Conservation (phyloP, 2,888 invertebrate species). For the Drosophila robusta region DNA sequence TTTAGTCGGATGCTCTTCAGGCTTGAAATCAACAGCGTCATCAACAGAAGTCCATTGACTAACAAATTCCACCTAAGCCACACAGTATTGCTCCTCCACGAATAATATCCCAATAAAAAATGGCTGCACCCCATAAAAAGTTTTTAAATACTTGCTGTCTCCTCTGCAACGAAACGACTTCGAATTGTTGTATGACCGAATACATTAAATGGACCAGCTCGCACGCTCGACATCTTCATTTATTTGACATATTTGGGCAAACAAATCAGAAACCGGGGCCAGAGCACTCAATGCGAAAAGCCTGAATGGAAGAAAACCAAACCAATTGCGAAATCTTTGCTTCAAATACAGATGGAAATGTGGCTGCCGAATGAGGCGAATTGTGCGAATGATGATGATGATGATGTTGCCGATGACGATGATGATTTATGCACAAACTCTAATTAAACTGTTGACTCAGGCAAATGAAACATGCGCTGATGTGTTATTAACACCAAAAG, state of each 20-base stretch:
- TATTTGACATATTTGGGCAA: conserved; percentile 22
- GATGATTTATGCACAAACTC: conserved; percentile 71
- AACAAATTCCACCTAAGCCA: neutral
- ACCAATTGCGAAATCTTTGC: conserved; percentile 23
- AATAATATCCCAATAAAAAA: neutral
- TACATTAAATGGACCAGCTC: conserved; percentile 13
- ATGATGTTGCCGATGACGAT: conserved; percentile 1
- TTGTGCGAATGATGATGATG: conserved; percentile 19
- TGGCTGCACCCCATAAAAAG: neutral
- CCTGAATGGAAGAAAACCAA: conserved; percentile 7
- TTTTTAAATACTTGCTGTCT: neutral
- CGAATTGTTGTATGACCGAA: conserved; percentile 1
- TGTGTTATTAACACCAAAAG: conserved; percentile 74
- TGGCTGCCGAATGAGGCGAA: conserved; percentile 10
- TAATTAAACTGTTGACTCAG: conserved; percentile 75
- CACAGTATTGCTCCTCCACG: too few relatives aligned
- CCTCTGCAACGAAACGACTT: neutral
- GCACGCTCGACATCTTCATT: conserved; percentile 11
- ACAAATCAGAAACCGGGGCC: conserved; percentile 12
- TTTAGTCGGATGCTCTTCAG: too few relatives aligned
- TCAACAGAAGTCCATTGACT: too few relatives aligned
- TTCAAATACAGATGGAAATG: conserved; percentile 38
- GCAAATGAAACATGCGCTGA: conserved; percentile 75
- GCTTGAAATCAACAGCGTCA: too few relatives aligned
- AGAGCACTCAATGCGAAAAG: conserved; percentile 14